Evolutionary conservation across 2,888 invertebrate genomes (phyloP), one percentile per base, ranked within the genome.

Genomic region (Matsumyia berberina): DNA sequence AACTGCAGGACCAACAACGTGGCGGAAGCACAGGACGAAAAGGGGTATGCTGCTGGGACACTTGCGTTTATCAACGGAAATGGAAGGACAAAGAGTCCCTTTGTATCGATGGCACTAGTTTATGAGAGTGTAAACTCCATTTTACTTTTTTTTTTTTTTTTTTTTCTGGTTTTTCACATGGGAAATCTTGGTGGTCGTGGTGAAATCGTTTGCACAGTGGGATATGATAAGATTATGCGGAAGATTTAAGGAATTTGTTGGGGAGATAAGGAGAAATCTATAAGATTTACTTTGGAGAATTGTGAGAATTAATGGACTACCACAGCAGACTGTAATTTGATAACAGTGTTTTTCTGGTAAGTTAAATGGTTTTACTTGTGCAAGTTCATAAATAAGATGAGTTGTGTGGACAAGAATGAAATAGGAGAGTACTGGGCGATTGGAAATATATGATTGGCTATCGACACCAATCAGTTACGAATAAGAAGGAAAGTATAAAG

Each of bases 241-340:
- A 62, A 67, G 78, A 83, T 83, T 83, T 78, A 78, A 83, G 69
- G 78, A 78, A 69, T 83, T 69, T 73, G 69, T 69, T 70, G 49
- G 58, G 39, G 12, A 58, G 76, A 67, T 76, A 66, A 66, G 57
- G 42, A 66, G 67, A 9, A 58, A 58, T 57, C 66, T 51, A 35
- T 64, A 74, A 74, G 73, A 64, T 62, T 55, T 66, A 29, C 74
- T 66, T 37, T 24, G 31, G 60, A 44, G 58, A 67, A 51, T 67
- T 49, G 49, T 6, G n/a, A 49, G 67, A 77, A 67, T 67, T 51
- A 76, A 77, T 77, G 77, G 67, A 15, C 53, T n/a, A 33, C 67
- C 42, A 35, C 58, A 51, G 7, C n/a, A 60, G 39, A 51, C 17
- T 24, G 31, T 60, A 60, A 72, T 72, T 72, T 60, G 72, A 60